phyloP scores from a whole-genome alignment of 2,113 vertebrate genomes.

The Tyrannus savana region DNA sequence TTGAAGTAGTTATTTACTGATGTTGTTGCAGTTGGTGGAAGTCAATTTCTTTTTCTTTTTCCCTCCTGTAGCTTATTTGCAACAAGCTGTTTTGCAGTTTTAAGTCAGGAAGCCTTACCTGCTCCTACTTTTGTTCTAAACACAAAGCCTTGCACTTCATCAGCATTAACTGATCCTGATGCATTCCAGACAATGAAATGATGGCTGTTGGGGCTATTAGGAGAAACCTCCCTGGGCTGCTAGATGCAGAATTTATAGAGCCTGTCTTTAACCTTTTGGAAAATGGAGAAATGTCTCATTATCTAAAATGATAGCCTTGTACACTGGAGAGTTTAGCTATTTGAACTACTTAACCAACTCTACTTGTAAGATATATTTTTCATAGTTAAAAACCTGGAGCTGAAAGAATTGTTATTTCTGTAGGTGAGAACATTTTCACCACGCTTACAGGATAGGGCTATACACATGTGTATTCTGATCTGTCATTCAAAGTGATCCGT shows the following conservation, averaged over 20 bases:
- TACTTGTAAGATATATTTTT: neutral
- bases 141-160: slow-evolving; percentile 36
- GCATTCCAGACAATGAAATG: slow-evolving; percentile 58
- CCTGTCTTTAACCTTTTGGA: slow-evolving; percentile 53
- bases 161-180: slow-evolving; percentile 53
- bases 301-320: slow-evolving; percentile 57
- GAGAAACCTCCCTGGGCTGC: slow-evolving; percentile 24
- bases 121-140: slow-evolving; percentile 39
- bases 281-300: slow-evolving; percentile 64
- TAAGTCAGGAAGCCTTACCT: slow-evolving; percentile 7
- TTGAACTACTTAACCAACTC: slow-evolving; percentile 34
- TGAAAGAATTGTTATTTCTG: neutral
- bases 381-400: neutral
- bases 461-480: neutral
- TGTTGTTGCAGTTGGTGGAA: neutral
- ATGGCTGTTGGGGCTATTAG: slow-evolving; percentile 45
- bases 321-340: slow-evolving; percentile 29
- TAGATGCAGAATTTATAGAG: slow-evolving; percentile 59
- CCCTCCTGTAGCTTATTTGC: neutral
- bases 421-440: neutral
- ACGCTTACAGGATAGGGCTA: neutral
- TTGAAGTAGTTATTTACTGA: neutral
- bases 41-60: neutral
- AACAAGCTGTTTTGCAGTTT: neutral
- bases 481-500: slow-evolving; percentile 6